Conservation (phyloP, 2,888 invertebrate genomes). For the Petrophora chlorosata region DNA sequence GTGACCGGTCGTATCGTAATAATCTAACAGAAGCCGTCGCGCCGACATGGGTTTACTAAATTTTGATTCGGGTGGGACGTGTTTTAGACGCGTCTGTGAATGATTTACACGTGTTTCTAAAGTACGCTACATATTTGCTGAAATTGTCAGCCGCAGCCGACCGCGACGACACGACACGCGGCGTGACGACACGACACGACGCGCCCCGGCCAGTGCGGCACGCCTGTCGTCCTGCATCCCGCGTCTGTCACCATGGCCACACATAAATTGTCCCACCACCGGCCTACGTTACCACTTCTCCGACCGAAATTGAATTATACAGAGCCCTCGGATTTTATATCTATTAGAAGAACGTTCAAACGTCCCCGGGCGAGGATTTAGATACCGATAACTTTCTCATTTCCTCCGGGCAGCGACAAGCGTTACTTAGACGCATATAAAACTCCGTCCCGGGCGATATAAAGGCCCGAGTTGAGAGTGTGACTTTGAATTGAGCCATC, state of each 20-base stretch:
- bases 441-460: conserved; percentile 54
- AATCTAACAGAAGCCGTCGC: conserved; percentile 24
- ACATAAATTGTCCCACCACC: conserved; percentile 60
- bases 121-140: conserved; percentile 53
- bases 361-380: conserved; percentile 73
- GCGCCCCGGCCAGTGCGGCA: no score
- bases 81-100: conserved; percentile 48
- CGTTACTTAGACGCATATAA: conserved; percentile 63
- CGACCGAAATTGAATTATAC: conserved; percentile 76
- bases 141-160: conserved; percentile 36
- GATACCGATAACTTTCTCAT: conserved; percentile 81
- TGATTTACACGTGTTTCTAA: conserved; percentile 46
- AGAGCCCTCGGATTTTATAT: conserved; percentile 76
- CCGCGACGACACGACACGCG: conserved; percentile 34
- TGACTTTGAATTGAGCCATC: conserved; percentile 62
- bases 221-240: conserved; percentile 36
- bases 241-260: conserved; percentile 46
- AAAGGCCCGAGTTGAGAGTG: conserved; percentile 48
- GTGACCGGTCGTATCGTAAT: conserved; percentile 22
- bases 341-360: conserved; percentile 74
- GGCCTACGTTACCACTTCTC: conserved; percentile 50
- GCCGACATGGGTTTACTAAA: conserved; percentile 39
- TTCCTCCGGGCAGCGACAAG: conserved; percentile 67
- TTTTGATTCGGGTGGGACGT: conserved; percentile 48
- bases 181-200: conserved; percentile 14